phyloP scores from a whole-genome alignment of 35 echinoderm and acorn worm species.

The Heliocidaris tuberculata region DNA sequence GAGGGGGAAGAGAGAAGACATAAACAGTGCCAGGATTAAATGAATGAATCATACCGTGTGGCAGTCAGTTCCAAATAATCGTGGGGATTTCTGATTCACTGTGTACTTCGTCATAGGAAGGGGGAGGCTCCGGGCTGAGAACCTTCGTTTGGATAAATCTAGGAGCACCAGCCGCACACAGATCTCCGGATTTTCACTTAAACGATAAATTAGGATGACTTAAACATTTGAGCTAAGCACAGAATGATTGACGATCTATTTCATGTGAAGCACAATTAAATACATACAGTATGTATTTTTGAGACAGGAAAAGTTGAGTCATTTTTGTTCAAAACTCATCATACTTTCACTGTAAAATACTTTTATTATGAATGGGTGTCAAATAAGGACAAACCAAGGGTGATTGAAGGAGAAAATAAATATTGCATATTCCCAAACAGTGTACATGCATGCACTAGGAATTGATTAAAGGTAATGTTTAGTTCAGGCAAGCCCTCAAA shows the following conservation, averaged over 20 bases:
- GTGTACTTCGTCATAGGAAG: neutral
- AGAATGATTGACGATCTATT: neutral
- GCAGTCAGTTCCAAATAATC: slow-evolving; percentile 5
- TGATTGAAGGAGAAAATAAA: no score
- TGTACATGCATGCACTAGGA: no score
- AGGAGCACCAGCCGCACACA: neutral
- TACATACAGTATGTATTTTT: neutral
- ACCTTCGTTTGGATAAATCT: neutral
- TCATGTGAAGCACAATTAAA: neutral
- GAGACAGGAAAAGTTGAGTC: neutral
- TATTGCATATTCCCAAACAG: no score
- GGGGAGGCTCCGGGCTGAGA: neutral
- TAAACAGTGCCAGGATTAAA: slow-evolving; percentile 5
- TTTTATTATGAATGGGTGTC: neutral
- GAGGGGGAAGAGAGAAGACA: neutral
- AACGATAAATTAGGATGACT: neutral
- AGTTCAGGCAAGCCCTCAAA: no score
- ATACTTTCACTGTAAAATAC: neutral
- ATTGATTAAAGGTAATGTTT: no score
- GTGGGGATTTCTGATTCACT: neutral
- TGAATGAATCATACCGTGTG: neutral
- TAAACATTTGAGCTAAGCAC: neutral
- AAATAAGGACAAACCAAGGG: no score
- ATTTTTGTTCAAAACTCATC: neutral
- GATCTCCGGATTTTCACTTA: neutral